Conservation (phyloP, 2,888 invertebrate genomes). For the Apocheima hispidaria region DNA sequence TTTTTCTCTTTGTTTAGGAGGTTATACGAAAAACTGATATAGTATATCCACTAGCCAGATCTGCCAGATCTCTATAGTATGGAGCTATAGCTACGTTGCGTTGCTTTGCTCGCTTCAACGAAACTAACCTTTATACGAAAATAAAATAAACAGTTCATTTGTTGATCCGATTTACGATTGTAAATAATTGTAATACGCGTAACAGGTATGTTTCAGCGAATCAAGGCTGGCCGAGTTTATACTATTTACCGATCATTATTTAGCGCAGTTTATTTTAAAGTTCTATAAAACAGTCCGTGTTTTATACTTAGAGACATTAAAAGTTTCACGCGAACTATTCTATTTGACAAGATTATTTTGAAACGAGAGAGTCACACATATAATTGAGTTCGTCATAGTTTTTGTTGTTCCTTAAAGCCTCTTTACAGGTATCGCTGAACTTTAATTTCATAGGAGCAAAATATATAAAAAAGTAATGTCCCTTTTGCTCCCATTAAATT, state of each 20-base stretch:
- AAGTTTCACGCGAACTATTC: conserved; percentile 24
- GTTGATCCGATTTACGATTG: conserved; percentile 71
- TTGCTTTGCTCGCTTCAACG: conserved; percentile 10
- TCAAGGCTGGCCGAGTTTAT: conserved; percentile 51
- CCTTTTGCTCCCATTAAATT: no score
- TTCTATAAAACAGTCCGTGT: conserved; percentile 29
- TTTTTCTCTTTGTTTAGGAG: no score
- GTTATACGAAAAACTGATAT: no score
- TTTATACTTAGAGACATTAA: conserved; percentile 26
- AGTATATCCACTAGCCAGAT: no score
- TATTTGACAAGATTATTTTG: conserved; percentile 32
- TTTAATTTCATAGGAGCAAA: no score
- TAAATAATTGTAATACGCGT: conserved; percentile 71
- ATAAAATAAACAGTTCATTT: conserved; percentile 69
- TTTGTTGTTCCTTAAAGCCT: no score
- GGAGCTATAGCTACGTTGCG: no score
- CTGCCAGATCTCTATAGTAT: no score
- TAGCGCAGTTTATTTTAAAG: conserved; percentile 32
- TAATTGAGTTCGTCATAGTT: no score
- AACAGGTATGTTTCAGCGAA: conserved; percentile 53
- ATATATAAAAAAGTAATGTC: no score
- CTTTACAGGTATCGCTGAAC: no score
- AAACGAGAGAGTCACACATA: conserved; percentile 7
- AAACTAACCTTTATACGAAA: conserved; percentile 50
- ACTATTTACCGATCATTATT: conserved; percentile 53